Conservation (phyloP, 2,888 invertebrate species). For the Yponomeuta cagnagella region DNA sequence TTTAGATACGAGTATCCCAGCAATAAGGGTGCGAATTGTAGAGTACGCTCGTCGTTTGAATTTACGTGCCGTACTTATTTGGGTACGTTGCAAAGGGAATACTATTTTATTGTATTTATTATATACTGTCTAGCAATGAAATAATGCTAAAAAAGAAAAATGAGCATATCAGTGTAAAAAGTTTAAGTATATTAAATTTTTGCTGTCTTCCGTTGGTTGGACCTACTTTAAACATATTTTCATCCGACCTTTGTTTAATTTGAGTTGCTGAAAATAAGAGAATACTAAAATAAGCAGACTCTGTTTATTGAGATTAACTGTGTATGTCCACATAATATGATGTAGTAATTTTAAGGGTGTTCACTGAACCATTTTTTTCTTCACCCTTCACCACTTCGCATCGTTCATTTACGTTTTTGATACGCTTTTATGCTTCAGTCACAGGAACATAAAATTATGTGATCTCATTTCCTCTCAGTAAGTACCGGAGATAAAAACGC, state of each 20-base stretch:
- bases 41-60: neutral
- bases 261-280: neutral
- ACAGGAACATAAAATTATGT: constrained; percentile 3
- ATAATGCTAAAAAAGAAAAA: too few relatives aligned
- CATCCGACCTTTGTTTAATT: neutral
- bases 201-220: neutral
- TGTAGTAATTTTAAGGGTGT: too few relatives aligned
- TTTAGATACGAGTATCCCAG: neutral
- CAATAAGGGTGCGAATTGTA: neutral
- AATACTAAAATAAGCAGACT: neutral
- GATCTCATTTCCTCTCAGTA: neutral
- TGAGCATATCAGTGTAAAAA: too few relatives aligned
- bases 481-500: too few relatives aligned
- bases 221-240: neutral
- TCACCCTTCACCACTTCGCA: neutral
- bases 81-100: neutral
- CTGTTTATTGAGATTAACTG: neutral
- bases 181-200: neutral
- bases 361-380: too few relatives aligned
- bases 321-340: too few relatives aligned
- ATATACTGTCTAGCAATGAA: too few relatives aligned
- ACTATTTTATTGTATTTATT: too few relatives aligned
- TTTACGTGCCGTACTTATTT: neutral
- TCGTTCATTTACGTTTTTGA: neutral
- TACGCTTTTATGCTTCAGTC: neutral